These are phyloP conservation scores for Eumaeus atala DNA, from an alignment of 1,140 invertebrate species.

Conservation along the genomic window DNA sequence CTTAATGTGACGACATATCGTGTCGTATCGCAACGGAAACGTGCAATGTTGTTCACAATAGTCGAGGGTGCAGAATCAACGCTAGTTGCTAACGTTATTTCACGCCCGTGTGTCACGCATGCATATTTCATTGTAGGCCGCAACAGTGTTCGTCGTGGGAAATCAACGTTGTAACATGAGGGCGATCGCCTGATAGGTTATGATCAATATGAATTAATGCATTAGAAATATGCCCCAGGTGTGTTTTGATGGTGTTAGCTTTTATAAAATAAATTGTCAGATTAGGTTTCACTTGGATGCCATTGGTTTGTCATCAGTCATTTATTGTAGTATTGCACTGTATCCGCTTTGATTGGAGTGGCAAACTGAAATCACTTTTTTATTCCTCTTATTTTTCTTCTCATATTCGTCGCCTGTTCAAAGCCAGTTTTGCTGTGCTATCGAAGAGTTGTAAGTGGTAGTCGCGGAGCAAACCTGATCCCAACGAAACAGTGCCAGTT, in stretches of 20 bases:
- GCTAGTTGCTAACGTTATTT: slow-evolving; percentile 51
- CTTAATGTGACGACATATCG: not conserved
- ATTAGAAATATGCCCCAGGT: slow-evolving; percentile 17
- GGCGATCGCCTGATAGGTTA: slow-evolving; percentile 22
- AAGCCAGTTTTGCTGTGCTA: no score
- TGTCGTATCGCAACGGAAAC: not conserved
- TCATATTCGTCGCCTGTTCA: no score
- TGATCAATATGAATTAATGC: slow-evolving; percentile 29
- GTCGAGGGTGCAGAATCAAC: slow-evolving; percentile 33
- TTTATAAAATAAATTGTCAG: no score
- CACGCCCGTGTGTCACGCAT: slow-evolving; percentile 56
- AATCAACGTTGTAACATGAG: slow-evolving; percentile 42
- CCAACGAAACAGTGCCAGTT: no score
- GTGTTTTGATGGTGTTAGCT: not conserved
- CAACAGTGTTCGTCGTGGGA: slow-evolving; percentile 55
- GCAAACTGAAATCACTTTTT: no score
- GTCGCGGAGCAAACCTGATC: no score
- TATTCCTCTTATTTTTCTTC: no score
- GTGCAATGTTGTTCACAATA: slow-evolving; percentile 7
- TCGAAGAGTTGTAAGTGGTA: no score
- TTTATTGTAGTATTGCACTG: no score
- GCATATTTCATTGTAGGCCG: slow-evolving; percentile 62
- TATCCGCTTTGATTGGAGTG: no score
- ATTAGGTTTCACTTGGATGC: no score
- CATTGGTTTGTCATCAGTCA: no score